Evolutionary conservation across 2,113 vertebrate species (phyloP).

Genomic region (Nymphicus hollandicus): DNA sequence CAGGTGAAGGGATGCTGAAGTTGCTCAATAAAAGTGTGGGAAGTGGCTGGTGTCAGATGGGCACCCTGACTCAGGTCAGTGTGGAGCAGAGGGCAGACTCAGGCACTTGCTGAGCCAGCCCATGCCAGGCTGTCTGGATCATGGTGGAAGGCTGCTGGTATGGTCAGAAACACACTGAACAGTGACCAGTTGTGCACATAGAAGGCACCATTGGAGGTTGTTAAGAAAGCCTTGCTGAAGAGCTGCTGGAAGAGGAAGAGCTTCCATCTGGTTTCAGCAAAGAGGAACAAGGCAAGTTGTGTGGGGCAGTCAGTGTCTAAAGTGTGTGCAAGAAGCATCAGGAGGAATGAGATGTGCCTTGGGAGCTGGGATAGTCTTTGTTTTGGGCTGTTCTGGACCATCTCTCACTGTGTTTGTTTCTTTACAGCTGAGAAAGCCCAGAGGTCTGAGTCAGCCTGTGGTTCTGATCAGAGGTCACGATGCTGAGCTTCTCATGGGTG

Average conservation of each 20-base stretch:
- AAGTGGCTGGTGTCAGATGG: neutral
- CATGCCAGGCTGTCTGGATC: neutral
- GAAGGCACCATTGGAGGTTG: neutral
- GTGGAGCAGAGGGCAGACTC: neutral
- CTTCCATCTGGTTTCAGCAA: neutral
- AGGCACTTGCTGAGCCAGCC: neutral
- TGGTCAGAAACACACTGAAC: neutral
- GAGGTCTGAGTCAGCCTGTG: constrained; percentile 85
- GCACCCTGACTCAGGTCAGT: too few relatives aligned
- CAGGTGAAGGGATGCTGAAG: neutral
- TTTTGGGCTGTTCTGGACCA: neutral
- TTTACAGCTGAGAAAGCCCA: constrained; percentile 80
- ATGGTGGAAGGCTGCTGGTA: rapidly evolving
- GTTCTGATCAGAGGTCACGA: constrained; percentile 87
- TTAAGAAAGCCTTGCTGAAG: neutral
- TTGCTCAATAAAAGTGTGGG: neutral
- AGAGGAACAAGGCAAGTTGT: neutral
- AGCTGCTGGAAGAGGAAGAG: neutral
- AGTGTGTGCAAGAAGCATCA: neutral
- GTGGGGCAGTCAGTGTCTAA: neutral
- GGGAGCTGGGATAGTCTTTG: rapidly evolving
- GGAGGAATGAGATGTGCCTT: neutral
- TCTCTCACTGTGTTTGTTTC: neutral
- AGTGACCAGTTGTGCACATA: neutral
- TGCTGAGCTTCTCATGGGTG: constrained; percentile 88